Conservation (phyloP, 2,113 vertebrate genomes). For the Rhinopithecus roxellana region DNA sequence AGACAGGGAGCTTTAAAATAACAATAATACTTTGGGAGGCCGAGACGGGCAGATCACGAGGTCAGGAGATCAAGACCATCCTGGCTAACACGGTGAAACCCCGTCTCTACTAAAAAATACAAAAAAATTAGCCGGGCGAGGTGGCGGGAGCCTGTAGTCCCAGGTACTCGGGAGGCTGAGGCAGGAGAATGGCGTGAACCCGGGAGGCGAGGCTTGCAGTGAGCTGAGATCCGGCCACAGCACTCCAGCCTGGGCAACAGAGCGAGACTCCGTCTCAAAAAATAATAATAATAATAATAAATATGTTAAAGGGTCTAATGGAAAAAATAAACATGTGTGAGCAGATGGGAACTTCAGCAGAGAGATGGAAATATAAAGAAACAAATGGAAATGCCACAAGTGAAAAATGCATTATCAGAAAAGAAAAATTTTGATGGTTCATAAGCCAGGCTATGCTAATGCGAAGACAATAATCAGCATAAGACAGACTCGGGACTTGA, state of each 20-base stretch:
- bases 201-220: too few relatives aligned
- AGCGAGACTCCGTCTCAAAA: too few relatives aligned
- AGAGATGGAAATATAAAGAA: conserved; percentile 15
- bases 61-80: too few relatives aligned
- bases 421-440: conserved; percentile 3
- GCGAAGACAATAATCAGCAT: conserved; percentile 8
- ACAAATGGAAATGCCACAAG: conserved; percentile 32
- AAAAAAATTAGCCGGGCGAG: too few relatives aligned
- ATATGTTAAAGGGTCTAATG: background rate
- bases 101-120: too few relatives aligned
- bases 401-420: conserved; percentile 4
- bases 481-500: conserved; percentile 4
- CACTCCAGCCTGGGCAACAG: too few relatives aligned
- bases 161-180: too few relatives aligned
- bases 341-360: background rate
- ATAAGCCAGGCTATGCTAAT: conserved; percentile 3
- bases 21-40: background rate
- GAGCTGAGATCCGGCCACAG: too few relatives aligned
- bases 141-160: too few relatives aligned
- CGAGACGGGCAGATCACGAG: too few relatives aligned
- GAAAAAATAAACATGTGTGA: background rate
- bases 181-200: too few relatives aligned
- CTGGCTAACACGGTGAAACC: too few relatives aligned
- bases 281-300: background rate
- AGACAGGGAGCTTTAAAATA: conserved; percentile 15